phyloP scores from a whole-genome alignment of 2,113 vertebrate species.

The Microtus montanus region DNA sequence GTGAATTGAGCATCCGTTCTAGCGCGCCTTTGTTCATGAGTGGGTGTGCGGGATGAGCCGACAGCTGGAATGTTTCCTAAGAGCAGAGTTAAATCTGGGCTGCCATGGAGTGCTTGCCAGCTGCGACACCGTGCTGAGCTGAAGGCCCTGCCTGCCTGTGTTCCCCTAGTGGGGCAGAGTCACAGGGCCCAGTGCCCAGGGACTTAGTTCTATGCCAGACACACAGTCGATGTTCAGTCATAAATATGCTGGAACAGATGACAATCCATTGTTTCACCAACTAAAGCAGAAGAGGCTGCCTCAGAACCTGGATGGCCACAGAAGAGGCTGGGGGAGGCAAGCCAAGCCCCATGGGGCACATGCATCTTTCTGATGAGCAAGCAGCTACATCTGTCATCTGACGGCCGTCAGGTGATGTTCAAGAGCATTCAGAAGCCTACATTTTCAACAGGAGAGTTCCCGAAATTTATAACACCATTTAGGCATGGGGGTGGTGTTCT shows the following conservation, averaged over 20 bases:
- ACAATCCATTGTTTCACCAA: neutral
- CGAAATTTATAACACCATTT: neutral
- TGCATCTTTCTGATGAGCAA: neutral
- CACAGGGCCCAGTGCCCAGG: neutral
- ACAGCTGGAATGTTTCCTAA: conserved; percentile 70
- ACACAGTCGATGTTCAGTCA: neutral
- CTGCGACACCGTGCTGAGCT: neutral
- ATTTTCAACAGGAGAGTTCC: conserved; percentile 7
- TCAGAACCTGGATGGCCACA: neutral
- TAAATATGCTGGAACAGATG: neutral
- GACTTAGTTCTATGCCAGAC: neutral
- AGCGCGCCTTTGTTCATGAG: conserved; percentile 69
- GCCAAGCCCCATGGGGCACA: neutral
- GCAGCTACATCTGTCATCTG: neutral
- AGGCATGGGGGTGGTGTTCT: neutral
- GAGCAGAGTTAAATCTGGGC: conserved; percentile 64
- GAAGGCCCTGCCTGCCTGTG: neutral
- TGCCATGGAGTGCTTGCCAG: conserved; percentile 32
- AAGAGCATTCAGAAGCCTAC: conserved; percentile 7
- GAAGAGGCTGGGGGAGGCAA: neutral
- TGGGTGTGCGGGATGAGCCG: conserved; percentile 59
- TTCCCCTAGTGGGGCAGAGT: neutral
- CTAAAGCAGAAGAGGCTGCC: neutral
- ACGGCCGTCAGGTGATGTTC: neutral
- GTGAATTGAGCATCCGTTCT: conserved; percentile 55